A percentile compares a stretch with the other conserved stretches of the same genome.
phyloP scores from a whole-genome alignment of 1,140 invertebrate species.

The Trichonephila clavata region DNA sequence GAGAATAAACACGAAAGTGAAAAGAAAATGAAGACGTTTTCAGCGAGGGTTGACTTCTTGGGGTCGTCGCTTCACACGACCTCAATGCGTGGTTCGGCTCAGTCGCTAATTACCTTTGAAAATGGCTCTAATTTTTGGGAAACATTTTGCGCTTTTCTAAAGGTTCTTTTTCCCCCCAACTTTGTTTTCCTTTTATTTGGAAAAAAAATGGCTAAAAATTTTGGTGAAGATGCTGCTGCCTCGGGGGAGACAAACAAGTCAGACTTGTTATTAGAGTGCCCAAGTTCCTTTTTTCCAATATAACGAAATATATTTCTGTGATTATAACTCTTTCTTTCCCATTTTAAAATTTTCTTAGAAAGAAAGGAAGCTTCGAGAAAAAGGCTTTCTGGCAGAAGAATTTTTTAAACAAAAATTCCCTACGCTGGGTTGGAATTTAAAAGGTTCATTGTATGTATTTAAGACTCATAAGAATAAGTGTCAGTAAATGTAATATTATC shows the following conservation, averaged over 20 bases:
- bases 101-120: conserved; percentile 47
- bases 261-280: not conserved
- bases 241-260: not conserved
- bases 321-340: not conserved
- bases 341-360: not conserved
- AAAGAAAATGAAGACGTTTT: conserved; percentile 48
- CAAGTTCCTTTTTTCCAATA: not conserved
- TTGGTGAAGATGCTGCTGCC: not conserved
- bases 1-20: conserved; percentile 22
- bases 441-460: too few species aligned
- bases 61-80: conserved; percentile 21
- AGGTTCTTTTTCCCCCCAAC: not conserved
- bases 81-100: not conserved
- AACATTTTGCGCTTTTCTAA: not conserved
- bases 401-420: not conserved
- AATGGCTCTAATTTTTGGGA: conserved; percentile 20
- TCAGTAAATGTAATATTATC: too few species aligned
- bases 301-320: not conserved
- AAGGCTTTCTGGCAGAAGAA: not conserved
- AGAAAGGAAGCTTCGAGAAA: not conserved
- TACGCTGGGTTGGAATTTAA: too few species aligned
- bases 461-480: too few species aligned
- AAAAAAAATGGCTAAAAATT: not conserved
- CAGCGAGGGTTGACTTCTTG: conserved; percentile 1
- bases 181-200: not conserved